Conservation (phyloP, 2,888 invertebrate genomes). For the Hydraecia micacea region DNA sequence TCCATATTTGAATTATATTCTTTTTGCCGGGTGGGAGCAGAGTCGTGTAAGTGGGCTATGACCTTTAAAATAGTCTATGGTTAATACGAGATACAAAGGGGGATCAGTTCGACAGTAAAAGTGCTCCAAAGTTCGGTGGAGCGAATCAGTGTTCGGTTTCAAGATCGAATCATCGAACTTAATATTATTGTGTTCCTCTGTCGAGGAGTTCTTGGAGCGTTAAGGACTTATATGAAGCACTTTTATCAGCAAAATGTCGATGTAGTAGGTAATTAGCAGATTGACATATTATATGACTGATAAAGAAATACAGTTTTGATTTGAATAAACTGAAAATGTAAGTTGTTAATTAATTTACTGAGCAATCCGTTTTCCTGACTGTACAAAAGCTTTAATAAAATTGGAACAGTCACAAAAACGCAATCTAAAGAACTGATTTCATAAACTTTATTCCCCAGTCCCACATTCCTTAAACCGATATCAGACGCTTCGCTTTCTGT, state of each 20-base stretch:
- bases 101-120: background rate
- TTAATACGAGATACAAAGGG: slow-evolving; percentile 29
- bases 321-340: background rate
- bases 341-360: background rate
- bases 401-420: background rate
- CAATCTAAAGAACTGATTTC: background rate
- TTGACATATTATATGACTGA: no score
- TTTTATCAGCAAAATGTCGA: background rate
- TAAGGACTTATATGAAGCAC: background rate
- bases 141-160: background rate
- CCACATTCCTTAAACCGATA: background rate
- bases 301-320: background rate
- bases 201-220: background rate
- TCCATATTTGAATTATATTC: no score
- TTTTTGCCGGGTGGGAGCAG: no score
- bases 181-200: slow-evolving; percentile 3
- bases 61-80: slow-evolving; percentile 4
- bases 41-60: no score
- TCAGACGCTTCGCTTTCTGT: no score
- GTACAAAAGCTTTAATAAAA: background rate
- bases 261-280: background rate
- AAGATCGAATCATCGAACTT: background rate
- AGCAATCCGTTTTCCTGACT: background rate
- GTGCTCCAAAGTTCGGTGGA: slow-evolving; percentile 4
- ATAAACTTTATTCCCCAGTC: background rate